These are phyloP conservation scores for Perdita meconis DNA, from an alignment of 2,888 invertebrate species.

Conservation along the genomic window DNA sequence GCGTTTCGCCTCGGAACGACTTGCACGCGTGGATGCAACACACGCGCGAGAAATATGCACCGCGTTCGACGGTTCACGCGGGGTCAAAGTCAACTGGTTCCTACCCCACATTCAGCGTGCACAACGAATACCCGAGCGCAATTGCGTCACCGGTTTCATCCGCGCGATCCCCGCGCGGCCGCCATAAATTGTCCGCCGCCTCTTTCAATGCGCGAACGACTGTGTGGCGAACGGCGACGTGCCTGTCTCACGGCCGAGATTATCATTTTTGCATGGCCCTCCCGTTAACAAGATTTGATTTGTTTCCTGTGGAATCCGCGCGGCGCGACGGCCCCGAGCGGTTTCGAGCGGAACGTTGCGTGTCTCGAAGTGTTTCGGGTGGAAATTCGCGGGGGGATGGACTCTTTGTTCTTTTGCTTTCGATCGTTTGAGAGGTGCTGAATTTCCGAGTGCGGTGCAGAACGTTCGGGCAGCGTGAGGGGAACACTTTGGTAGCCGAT, in stretches of 20 bases:
- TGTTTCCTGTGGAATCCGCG: neutral
- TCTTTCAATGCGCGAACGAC: slow-evolving; percentile 10
- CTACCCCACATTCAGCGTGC: slow-evolving; percentile 55
- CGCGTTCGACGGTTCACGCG: slow-evolving; percentile 59
- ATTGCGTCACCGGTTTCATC: slow-evolving; percentile 53
- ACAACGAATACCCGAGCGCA: slow-evolving; percentile 36
- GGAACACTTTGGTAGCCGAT: no score
- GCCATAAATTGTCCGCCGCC: slow-evolving; percentile 38
- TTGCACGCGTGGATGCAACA: slow-evolving; percentile 28
- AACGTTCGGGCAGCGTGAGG: no score
- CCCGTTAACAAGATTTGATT: neutral
- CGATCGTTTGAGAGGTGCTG: no score
- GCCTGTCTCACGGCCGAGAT: slow-evolving; percentile 29
- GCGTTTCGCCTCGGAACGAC: slow-evolving; percentile 23
- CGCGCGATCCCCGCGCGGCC: slow-evolving; percentile 8
- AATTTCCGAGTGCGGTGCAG: no score
- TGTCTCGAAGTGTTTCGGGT: neutral
- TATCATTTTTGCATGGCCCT: slow-evolving; percentile 35
- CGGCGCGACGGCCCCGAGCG: neutral
- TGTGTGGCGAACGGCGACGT: slow-evolving; percentile 6
- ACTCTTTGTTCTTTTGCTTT: no score
- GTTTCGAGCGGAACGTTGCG: neutral
- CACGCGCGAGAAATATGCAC: slow-evolving; percentile 30
- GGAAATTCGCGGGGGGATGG: neutral
- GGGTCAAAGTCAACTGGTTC: slow-evolving; percentile 70